Percentiles rank a stretch among this genome's conserved stretches.
phyloP scores from a whole-genome alignment of 2,888 invertebrate species.

The Ichneumoninae sp. region DNA sequence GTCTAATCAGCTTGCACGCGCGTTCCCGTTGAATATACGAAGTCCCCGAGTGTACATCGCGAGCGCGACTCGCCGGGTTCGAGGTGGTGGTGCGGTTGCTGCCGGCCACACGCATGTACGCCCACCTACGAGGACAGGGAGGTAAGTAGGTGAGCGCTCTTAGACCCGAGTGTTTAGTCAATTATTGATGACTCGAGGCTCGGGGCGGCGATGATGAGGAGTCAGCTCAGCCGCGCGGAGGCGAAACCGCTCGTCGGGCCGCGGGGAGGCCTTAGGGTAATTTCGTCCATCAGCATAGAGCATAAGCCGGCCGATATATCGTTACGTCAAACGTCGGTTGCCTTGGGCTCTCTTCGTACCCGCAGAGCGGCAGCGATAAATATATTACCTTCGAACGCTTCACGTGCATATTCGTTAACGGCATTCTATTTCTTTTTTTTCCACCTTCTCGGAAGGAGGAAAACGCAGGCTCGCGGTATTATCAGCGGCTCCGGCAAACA shows the following conservation, averaged over 20 bases:
- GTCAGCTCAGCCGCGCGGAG: conserved; percentile 8
- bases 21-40: conserved; percentile 46
- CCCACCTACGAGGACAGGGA: background rate
- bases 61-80: background rate
- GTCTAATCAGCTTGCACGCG: conserved; percentile 55
- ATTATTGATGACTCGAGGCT: conserved; percentile 61
- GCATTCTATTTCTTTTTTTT: conserved; percentile 28
- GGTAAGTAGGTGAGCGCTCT: conserved; percentile 37
- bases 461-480: conserved; percentile 38
- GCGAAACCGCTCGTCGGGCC: conserved; percentile 1
- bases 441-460: conserved; percentile 36
- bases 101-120: background rate
- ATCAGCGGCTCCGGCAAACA: conserved; percentile 56
- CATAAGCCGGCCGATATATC: conserved; percentile 13
- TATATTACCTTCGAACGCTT: conserved; percentile 64
- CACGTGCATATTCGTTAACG: conserved; percentile 28
- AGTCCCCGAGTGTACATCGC: conserved; percentile 8
- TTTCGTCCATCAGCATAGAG: conserved; percentile 24
- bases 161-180: conserved; percentile 55
- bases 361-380: conserved; percentile 58
- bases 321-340: conserved; percentile 54
- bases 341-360: conserved; percentile 60
- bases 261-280: background rate
- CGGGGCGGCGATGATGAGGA: conserved; percentile 10
- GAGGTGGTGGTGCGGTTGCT: conserved; percentile 4